Percentiles rank a stretch among this genome's conserved stretches.
These are phyloP conservation scores for Diploscapter pachys DNA, from an alignment of 1,140 invertebrate genomes.

Conservation along the genomic window DNA sequence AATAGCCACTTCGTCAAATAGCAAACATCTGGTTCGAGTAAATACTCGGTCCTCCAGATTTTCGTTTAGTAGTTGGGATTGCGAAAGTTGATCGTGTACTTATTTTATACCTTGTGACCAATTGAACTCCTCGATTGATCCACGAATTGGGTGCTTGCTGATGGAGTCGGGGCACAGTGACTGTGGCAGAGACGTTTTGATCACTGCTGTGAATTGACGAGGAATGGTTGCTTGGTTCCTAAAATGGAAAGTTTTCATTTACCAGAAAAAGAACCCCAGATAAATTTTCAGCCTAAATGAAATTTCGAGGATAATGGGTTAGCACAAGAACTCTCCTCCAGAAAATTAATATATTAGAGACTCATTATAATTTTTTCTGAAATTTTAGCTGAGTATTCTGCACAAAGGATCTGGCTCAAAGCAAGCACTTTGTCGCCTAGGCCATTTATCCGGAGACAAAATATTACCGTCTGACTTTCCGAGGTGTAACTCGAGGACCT, in stretches of 20 bases:
- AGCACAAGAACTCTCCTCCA: too few relatives aligned
- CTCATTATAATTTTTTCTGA: too few relatives aligned
- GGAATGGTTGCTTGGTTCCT: not conserved
- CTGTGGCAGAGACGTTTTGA: constrained; percentile 19
- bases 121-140: constrained; percentile 30
- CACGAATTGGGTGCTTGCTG: constrained; percentile 25
- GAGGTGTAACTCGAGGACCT: too few relatives aligned
- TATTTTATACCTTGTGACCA: constrained; percentile 14
- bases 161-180: constrained; percentile 13
- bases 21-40: not conserved
- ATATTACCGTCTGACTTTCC: too few relatives aligned
- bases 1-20: not conserved
- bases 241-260: constrained; percentile 5
- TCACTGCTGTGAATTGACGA: constrained; percentile 12
- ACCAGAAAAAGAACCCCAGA: not conserved
- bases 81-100: not conserved
- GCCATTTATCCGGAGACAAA: too few relatives aligned
- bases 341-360: too few relatives aligned
- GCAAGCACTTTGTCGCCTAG: too few relatives aligned
- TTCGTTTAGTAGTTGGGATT: not conserved
- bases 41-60: not conserved
- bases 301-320: too few relatives aligned
- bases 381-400: too few relatives aligned
- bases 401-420: too few relatives aligned
- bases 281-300: not conserved